Conservation (phyloP, 2,797 vertebrate genomes). For the Calcarius lapponicus region DNA sequence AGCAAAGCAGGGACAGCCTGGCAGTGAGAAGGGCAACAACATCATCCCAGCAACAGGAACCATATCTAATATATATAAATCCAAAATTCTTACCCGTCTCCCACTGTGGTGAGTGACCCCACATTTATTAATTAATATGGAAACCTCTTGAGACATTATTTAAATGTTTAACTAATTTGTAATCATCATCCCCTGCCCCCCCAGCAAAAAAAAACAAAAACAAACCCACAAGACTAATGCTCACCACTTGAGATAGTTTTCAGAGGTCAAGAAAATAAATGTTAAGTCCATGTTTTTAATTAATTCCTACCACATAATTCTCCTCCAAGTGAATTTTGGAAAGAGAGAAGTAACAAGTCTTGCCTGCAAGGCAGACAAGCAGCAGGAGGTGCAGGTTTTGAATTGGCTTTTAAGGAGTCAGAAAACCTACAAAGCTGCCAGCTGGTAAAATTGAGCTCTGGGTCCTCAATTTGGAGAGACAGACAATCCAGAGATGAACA, state of each 20-base stretch:
- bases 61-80: background rate
- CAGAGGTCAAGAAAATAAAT: background rate
- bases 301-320: background rate
- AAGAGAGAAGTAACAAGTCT: background rate
- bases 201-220: background rate
- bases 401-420: background rate
- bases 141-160: background rate
- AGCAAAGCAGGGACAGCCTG: background rate
- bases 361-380: background rate
- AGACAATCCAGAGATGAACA: background rate
- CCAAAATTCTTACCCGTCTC: background rate
- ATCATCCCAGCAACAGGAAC: background rate
- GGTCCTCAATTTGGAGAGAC: background rate
- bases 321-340: background rate
- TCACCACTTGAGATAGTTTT: background rate
- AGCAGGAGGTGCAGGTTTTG: background rate
- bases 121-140: rapidly evolving
- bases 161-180: background rate
- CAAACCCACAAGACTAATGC: background rate
- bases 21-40: background rate
- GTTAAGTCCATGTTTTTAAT: background rate
- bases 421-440: conserved; percentile 6
- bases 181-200: background rate
- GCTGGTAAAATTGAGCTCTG: background rate
- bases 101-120: background rate